Evolutionary conservation across 2,113 vertebrate genomes (phyloP).

Genomic region (Eidolon helvum): DNA sequence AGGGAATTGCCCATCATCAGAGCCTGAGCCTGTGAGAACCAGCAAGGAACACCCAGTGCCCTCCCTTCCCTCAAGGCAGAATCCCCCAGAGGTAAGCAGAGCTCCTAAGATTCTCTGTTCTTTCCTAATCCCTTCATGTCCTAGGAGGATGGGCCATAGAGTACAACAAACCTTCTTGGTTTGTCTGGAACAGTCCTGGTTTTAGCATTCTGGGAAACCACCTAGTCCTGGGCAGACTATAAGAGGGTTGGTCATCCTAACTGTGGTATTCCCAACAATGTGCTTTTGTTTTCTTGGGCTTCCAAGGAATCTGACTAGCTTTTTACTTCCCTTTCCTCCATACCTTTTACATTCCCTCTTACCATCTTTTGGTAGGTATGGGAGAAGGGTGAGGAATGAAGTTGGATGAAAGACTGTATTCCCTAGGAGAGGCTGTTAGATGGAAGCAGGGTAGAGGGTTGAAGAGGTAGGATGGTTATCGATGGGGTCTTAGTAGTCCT

Average conservation of each 20-base stretch:
- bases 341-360: neutral
- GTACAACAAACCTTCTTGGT: neutral
- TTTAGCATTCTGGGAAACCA: neutral
- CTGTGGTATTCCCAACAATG: neutral
- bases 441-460: neutral
- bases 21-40: conserved; percentile 19
- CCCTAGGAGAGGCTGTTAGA: neutral
- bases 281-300: neutral
- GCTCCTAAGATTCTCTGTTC: neutral
- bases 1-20: neutral
- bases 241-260: neutral
- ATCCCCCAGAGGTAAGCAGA: conserved; percentile 54
- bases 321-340: neutral
- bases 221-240: neutral
- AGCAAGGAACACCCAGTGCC: neutral
- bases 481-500: neutral
- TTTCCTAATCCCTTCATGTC: neutral
- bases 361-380: neutral
- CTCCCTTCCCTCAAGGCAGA: neutral
- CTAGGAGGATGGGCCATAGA: neutral
- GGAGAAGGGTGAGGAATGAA: neutral
- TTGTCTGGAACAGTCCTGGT: neutral
- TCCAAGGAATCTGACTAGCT: neutral
- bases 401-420: neutral
- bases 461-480: neutral